phyloP scores from a whole-genome alignment of 2,888 invertebrate species.

The Acleris emargana region DNA sequence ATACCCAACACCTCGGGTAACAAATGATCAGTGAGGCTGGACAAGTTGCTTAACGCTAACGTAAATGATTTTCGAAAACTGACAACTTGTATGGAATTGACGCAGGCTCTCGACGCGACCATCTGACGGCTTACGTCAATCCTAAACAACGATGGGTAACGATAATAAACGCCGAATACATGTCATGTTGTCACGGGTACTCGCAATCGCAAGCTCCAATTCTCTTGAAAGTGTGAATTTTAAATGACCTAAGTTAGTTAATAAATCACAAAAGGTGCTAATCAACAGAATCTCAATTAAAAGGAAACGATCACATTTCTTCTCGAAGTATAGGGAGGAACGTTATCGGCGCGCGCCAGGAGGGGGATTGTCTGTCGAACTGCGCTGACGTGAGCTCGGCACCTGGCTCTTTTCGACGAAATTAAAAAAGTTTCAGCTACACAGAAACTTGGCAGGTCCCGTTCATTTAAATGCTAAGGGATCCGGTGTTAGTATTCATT shows the following conservation, averaged over 20 bases:
- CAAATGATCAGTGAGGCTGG: background rate
- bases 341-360: conserved; percentile 61
- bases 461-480: conserved; percentile 79
- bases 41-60: too few relatives aligned
- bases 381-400: conserved; percentile 67
- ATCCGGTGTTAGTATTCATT: conserved; percentile 75
- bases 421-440: conserved; percentile 80
- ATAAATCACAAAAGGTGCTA: conserved; percentile 40
- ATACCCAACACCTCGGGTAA: background rate
- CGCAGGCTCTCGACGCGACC: too few relatives aligned
- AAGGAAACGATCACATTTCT: conserved; percentile 60
- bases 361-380: conserved; percentile 70
- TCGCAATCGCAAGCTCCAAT: conserved; percentile 15
- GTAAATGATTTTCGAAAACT: too few relatives aligned
- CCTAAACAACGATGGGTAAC: too few relatives aligned
- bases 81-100: too few relatives aligned
- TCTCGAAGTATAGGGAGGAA: conserved; percentile 41
- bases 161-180: too few relatives aligned
- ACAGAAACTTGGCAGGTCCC: conserved; percentile 67
- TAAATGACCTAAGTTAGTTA: conserved; percentile 23
- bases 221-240: conserved; percentile 21
- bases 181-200: too few relatives aligned
- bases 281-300: conserved; percentile 62
- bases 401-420: conserved; percentile 77
- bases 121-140: too few relatives aligned